Percentiles rank a stretch among this genome's conserved stretches.
These are phyloP conservation scores for Labia minor DNA, from an alignment of 2,888 invertebrate species.

Conservation along the genomic window DNA sequence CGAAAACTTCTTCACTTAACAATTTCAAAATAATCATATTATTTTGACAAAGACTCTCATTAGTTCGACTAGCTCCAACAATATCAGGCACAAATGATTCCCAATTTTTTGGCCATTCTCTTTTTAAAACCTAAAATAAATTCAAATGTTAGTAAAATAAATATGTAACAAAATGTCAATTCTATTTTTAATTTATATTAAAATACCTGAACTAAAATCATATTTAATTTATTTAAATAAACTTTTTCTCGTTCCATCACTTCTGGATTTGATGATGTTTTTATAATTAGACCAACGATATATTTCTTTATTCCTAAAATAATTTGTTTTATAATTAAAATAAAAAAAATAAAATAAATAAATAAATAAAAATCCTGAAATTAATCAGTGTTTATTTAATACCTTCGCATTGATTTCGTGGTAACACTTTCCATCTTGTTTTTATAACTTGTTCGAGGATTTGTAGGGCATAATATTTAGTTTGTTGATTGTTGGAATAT, in stretches of 20 bases:
- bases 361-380: neutral
- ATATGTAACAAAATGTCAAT: constrained; percentile 15
- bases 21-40: constrained; percentile 98
- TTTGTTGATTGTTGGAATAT: constrained; percentile 90
- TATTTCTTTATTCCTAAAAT: constrained; percentile 91
- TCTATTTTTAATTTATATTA: too few species aligned
- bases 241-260: constrained; percentile 87
- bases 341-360: constrained; percentile 15
- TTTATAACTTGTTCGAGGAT: constrained; percentile 98
- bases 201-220: constrained; percentile 88
- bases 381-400: constrained; percentile 13
- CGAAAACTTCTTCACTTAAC: constrained; percentile 97
- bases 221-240: constrained; percentile 94
- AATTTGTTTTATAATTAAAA: too few species aligned
- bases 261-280: constrained; percentile 86
- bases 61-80: constrained; percentile 97
- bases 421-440: constrained; percentile 96
- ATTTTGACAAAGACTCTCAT: constrained; percentile 97
- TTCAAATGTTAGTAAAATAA: neutral
- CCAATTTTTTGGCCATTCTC: constrained; percentile 99
- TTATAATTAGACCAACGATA: constrained; percentile 96
- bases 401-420: constrained; percentile 92
- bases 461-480: constrained; percentile 98
- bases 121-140: constrained; percentile 68
- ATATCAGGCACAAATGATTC: constrained; percentile 98